Evolutionary conservation across 1,140 invertebrate species (phyloP).

Genomic region (Lepidurus arcticus): DNA sequence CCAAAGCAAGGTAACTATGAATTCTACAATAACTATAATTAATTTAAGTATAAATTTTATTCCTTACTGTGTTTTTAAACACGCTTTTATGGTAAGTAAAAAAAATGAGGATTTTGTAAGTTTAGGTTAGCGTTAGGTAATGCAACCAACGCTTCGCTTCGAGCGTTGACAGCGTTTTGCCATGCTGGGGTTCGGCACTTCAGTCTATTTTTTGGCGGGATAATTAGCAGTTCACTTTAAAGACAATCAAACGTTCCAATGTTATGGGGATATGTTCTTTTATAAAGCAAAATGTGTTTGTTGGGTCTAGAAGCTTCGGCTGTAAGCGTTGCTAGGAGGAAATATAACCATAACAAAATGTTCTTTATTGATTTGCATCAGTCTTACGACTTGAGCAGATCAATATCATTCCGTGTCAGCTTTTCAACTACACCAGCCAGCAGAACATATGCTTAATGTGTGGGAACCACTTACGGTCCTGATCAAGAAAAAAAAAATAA

Average conservation of each 20-base stretch:
- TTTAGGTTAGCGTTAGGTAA: no score
- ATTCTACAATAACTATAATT: neutral
- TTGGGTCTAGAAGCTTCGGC: neutral
- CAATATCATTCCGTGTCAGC: neutral
- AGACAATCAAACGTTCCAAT: no score
- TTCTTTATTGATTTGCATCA: neutral
- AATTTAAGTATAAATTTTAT: neutral
- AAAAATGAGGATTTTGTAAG: no score
- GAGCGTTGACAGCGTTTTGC: no score
- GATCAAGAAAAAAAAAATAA: neutral
- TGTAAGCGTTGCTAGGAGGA: neutral
- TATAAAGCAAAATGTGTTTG: neutral
- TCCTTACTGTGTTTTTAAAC: no score
- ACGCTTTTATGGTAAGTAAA: no score
- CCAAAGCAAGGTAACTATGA: neutral
- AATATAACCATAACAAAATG: conserved; percentile 8
- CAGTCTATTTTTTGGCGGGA: no score
- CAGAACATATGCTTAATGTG: neutral
- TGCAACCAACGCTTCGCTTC: no score
- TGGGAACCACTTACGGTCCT: neutral
- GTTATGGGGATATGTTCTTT: neutral
- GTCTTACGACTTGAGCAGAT: neutral
- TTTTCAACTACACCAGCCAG: neutral
- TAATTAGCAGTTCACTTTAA: no score
- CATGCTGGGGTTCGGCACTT: no score